These are phyloP conservation scores for Clivina fossor DNA, from an alignment of 2,888 invertebrate genomes.

Conservation along the genomic window DNA sequence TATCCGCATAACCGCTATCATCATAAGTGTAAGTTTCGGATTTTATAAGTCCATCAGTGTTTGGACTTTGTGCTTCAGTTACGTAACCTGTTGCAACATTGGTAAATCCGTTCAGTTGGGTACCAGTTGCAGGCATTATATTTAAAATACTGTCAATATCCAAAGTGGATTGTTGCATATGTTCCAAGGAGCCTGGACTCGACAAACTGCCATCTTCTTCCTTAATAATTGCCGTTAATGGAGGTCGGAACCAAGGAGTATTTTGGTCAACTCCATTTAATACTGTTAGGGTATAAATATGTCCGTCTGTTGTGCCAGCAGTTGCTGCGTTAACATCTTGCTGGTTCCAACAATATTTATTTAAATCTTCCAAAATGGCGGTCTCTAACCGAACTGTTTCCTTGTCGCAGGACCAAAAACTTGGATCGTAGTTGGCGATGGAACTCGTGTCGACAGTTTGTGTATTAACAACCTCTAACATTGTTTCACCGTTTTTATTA, in stretches of 20 bases:
- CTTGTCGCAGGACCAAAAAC: slow-evolving; percentile 72
- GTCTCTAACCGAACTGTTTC: slow-evolving; percentile 71
- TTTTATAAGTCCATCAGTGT: slow-evolving; percentile 66
- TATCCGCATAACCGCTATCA: slow-evolving; percentile 73
- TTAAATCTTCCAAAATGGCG: slow-evolving; percentile 79
- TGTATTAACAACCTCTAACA: slow-evolving; percentile 49
- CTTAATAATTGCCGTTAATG: slow-evolving; percentile 63
- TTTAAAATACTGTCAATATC: slow-evolving; percentile 81
- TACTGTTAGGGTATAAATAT: slow-evolving; percentile 84
- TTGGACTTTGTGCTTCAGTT: slow-evolving; percentile 59
- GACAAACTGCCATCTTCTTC: slow-evolving; percentile 66
- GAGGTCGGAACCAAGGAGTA: slow-evolving; percentile 58
- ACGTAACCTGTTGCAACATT: slow-evolving; percentile 55
- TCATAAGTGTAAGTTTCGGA: slow-evolving; percentile 75
- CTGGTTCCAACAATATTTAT: slow-evolving; percentile 81
- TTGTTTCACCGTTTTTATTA: too few relatives aligned
- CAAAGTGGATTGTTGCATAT: slow-evolving; percentile 60
- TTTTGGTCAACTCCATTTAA: slow-evolving; percentile 69
- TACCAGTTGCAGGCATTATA: slow-evolving; percentile 63
- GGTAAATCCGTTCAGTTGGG: slow-evolving; percentile 62
- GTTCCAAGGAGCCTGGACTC: slow-evolving; percentile 62
- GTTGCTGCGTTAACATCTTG: slow-evolving; percentile 52
- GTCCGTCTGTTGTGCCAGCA: slow-evolving; percentile 71
- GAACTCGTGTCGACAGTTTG: slow-evolving; percentile 51
- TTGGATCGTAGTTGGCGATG: slow-evolving; percentile 48